phyloP scores from a whole-genome alignment of 2,797 vertebrate genomes.

The Hapalemur alaotrensis region DNA sequence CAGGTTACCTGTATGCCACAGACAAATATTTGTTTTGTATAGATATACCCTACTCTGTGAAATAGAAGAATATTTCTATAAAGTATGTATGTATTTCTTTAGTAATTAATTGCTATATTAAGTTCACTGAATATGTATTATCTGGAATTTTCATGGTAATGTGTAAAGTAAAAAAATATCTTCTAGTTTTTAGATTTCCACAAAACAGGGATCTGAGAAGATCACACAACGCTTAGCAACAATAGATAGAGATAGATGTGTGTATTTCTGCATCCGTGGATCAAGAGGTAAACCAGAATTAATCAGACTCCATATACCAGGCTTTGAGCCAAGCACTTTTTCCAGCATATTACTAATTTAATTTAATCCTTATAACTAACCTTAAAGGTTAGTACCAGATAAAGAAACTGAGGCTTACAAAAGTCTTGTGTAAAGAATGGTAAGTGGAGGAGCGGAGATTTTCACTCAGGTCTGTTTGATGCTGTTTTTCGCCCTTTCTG shows the following conservation, averaged over 20 bases:
- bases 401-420: not conserved
- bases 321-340: not conserved
- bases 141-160: not conserved
- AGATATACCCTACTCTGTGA: not conserved
- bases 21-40: slow-evolving; percentile 13
- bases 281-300: not conserved
- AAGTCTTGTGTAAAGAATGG: not conserved
- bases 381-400: not conserved
- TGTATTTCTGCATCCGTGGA: not conserved
- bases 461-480: not conserved
- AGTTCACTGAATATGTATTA: not conserved
- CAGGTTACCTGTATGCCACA: not conserved
- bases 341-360: not conserved
- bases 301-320: not conserved
- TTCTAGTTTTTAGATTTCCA: not conserved
- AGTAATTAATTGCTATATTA: not conserved
- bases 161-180: not conserved
- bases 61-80: not conserved
- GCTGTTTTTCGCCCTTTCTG: not conserved
- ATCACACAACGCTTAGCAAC: not conserved
- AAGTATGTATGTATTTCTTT: not conserved
- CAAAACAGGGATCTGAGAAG: not conserved
- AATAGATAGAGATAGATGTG: not conserved
- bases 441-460: not conserved
- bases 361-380: not conserved